Evolutionary conservation across 2,888 invertebrate species (phyloP).

Genomic region (Drosophila lutescens): DNA sequence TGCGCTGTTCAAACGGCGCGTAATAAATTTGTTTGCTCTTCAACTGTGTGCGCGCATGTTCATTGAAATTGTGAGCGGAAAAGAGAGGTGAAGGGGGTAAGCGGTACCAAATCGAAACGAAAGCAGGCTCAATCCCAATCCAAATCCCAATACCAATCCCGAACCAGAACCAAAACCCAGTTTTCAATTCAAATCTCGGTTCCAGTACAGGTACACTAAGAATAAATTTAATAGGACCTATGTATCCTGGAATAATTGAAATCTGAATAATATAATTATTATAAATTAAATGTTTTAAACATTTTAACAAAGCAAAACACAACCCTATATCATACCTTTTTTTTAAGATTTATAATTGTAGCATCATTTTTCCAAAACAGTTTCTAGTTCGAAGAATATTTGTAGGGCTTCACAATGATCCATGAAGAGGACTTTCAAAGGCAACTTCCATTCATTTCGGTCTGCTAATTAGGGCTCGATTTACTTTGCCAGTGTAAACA

Average conservation of each 20-base stretch:
- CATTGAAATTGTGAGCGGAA: constrained; percentile 69
- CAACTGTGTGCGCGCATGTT: constrained; percentile 81
- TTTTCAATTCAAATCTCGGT: constrained; percentile 36
- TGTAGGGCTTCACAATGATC: background rate
- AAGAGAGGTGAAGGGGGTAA: background rate
- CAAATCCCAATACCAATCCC: constrained; percentile 18
- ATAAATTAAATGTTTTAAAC: too few species aligned
- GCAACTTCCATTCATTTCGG: background rate
- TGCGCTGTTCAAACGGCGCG: constrained; percentile 82
- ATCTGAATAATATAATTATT: too few species aligned
- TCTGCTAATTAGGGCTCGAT: constrained; percentile 6
- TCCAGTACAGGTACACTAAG: constrained; percentile 19
- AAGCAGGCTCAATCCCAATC: constrained; percentile 24
- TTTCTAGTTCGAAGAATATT: background rate
- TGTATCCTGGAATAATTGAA: background rate
- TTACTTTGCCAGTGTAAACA: constrained; percentile 25
- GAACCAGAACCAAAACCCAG: background rate
- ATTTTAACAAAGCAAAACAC: too few species aligned
- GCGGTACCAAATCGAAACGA: constrained; percentile 13
- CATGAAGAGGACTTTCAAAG: background rate
- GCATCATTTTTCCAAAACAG: too few species aligned
- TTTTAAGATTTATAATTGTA: too few species aligned
- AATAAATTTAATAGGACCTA: constrained; percentile 1
- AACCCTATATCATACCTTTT: too few species aligned
- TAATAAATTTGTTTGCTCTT: constrained; percentile 81